A percentile compares a stretch with the other conserved stretches of the same genome.
These are phyloP conservation scores for Paragorgia papillata DNA, from an alignment of 92 coral and sea anemone species.

Conservation along the genomic window DNA sequence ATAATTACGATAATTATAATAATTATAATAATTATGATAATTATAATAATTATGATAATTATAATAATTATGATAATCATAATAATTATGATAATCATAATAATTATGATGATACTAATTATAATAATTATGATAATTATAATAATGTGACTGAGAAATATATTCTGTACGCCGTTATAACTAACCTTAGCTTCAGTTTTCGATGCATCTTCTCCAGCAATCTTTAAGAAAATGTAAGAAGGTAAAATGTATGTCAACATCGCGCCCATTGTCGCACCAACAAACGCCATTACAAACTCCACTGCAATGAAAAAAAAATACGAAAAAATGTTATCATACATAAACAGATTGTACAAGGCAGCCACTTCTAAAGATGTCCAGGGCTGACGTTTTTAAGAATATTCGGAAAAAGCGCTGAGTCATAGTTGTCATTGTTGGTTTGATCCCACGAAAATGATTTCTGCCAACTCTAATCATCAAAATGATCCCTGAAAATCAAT, in stretches of 20 bases:
- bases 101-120: neutral
- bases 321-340: neutral
- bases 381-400: too few species aligned
- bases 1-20: neutral
- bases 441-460: too few species aligned
- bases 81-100: neutral
- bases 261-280: slow-evolving; percentile 98
- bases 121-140: neutral
- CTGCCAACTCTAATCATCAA: too few species aligned
- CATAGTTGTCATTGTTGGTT: too few species aligned
- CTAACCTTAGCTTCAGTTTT: slow-evolving; percentile 69
- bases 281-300: slow-evolving; percentile 91
- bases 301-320: slow-evolving; percentile 56
- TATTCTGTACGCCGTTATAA: neutral
- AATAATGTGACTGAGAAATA: neutral
- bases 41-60: neutral
- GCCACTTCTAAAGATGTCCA: too few species aligned
- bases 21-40: neutral
- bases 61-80: neutral
- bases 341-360: neutral
- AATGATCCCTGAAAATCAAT: too few species aligned
- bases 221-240: slow-evolving; percentile 71
- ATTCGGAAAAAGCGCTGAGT: too few species aligned
- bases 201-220: slow-evolving; percentile 70
- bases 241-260: slow-evolving; percentile 80